These are phyloP conservation scores for Dinoponera quadriceps DNA, from an alignment of 1,140 invertebrate species.

Conservation along the genomic window DNA sequence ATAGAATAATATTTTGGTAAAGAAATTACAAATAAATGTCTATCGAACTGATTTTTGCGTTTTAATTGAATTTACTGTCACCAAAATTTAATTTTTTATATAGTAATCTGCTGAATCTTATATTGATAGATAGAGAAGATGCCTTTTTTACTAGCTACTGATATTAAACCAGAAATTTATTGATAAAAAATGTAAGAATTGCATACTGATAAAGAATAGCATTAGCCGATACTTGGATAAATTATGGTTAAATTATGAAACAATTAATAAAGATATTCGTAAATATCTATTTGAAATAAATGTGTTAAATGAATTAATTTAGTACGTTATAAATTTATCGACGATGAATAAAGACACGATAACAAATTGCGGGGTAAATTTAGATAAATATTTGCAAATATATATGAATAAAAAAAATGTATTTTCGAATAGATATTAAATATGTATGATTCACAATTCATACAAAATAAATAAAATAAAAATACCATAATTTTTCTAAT, in stretches of 20 bases:
- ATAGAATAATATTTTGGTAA: too few species aligned
- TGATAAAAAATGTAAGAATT: neutral
- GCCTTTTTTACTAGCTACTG: neutral
- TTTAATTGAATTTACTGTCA: neutral
- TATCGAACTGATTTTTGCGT: neutral
- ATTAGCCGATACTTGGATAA: neutral
- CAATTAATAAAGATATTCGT: neutral
- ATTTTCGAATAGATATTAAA: neutral
- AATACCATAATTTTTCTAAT: neutral
- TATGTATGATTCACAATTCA: neutral
- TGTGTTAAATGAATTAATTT: neutral
- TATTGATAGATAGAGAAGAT: neutral
- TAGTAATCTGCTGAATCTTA: neutral
- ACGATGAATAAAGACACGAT: neutral
- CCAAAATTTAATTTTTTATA: neutral
- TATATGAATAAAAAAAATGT: neutral
- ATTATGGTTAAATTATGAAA: slow-evolving; percentile 11
- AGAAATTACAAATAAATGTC: neutral
- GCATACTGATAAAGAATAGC: neutral
- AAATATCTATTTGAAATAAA: neutral
- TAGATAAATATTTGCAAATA: neutral
- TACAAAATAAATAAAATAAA: neutral
- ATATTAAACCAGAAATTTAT: slow-evolving; percentile 13
- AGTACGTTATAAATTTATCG: slow-evolving; percentile 19
- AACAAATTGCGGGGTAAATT: neutral